Percentiles rank a stretch among this genome's conserved stretches.
Evolutionary conservation across 2,888 invertebrate species (phyloP).

Genomic region (Molanna angustata): DNA sequence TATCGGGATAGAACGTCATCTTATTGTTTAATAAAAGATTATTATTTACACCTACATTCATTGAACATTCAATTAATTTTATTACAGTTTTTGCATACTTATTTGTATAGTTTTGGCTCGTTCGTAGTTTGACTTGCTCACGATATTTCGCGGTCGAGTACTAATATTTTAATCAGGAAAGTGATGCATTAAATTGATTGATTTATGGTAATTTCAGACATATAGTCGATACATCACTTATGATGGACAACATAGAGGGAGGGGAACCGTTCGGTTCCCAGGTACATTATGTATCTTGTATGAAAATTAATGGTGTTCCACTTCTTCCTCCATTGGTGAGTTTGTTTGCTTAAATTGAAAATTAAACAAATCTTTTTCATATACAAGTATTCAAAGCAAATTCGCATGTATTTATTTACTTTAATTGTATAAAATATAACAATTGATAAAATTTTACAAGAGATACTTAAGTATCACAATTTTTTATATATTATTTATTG

Average conservation of each 20-base stretch:
- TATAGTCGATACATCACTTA: conserved; percentile 27
- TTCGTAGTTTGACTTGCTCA: too few relatives aligned
- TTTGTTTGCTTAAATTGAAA: too few relatives aligned
- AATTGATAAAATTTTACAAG: too few relatives aligned
- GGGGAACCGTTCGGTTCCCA: conserved; percentile 48
- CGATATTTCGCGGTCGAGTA: background rate
- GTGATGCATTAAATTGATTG: conserved; percentile 12
- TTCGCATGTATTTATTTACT: too few relatives aligned
- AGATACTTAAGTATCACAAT: too few relatives aligned
- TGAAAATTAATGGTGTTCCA: conserved; percentile 69
- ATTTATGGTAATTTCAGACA: conserved; percentile 17
- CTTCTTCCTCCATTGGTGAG: conserved; percentile 74
- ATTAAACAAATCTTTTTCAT: too few relatives aligned
- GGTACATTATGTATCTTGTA: conserved; percentile 62
- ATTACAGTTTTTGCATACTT: conserved; percentile 2
- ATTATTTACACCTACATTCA: conserved; percentile 18
- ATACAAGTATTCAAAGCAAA: too few relatives aligned
- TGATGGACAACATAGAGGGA: conserved; percentile 53
- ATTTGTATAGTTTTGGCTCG: background rate
- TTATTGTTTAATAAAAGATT: conserved; percentile 10
- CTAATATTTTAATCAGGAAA: too few relatives aligned
- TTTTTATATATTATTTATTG: too few relatives aligned
- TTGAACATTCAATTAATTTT: conserved; percentile 15
- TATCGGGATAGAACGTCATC: conserved; percentile 18
- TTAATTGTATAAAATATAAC: too few relatives aligned